These are phyloP conservation scores for Gymnorhina tibicen DNA, from an alignment of 2,113 vertebrate species.

Conservation along the genomic window DNA sequence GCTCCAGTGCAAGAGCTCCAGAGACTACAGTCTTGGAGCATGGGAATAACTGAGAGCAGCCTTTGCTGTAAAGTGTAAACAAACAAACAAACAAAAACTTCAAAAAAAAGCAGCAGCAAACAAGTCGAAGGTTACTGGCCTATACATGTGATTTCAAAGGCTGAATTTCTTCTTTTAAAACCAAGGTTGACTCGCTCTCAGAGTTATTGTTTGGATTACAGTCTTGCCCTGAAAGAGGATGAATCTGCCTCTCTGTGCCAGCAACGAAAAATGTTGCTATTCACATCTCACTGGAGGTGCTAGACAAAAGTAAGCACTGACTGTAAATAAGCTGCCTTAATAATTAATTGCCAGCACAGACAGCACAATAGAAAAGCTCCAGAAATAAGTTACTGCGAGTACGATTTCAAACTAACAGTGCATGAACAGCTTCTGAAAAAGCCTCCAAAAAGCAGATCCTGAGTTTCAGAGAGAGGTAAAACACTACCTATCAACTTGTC, in stretches of 20 bases:
- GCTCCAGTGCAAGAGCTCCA: neutral
- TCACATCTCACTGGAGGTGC: conserved; percentile 21
- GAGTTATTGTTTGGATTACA: conserved; percentile 15
- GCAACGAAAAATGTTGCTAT: neutral
- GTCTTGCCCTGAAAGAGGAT: neutral
- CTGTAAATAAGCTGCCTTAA: conserved; percentile 44
- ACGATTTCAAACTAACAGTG: neutral
- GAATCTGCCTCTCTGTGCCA: neutral
- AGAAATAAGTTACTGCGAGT: conserved; percentile 3
- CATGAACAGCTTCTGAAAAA: neutral
- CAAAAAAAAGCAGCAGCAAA: neutral
- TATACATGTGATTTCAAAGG: neutral
- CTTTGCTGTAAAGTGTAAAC: neutral
- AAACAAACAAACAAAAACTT: neutral
- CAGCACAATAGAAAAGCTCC: neutral
- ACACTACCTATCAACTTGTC: neutral
- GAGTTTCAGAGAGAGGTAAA: neutral
- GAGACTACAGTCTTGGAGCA: neutral
- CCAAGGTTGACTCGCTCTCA: neutral
- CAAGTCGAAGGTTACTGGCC: neutral
- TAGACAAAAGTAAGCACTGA: neutral
- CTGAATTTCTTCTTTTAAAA: neutral
- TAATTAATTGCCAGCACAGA: conserved; percentile 36
- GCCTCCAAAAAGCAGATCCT: neutral
- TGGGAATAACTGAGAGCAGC: neutral